phyloP scores from a whole-genome alignment of 2,113 vertebrate species.

The Dryoscopus gambensis region DNA sequence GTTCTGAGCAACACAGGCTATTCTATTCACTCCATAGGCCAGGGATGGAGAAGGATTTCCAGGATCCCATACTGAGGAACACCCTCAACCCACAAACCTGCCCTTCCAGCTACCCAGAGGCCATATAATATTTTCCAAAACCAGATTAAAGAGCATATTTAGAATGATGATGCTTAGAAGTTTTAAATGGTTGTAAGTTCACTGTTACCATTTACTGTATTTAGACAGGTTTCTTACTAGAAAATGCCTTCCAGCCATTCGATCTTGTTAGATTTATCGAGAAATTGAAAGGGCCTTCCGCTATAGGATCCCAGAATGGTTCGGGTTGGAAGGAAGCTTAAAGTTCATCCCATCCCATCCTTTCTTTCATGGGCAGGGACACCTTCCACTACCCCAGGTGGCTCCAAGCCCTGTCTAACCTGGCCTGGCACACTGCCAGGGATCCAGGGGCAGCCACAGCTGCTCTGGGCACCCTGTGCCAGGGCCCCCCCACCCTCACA shows the following conservation, averaged over 20 bases:
- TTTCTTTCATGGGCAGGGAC: not conserved
- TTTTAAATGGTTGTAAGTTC: not conserved
- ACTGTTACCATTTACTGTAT: not conserved
- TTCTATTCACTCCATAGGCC: not conserved
- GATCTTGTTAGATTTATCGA: not conserved
- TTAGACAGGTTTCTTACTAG: not conserved
- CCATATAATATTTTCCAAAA: not conserved
- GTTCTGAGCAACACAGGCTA: not conserved
- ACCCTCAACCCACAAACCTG: not conserved
- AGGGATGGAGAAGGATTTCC: not conserved
- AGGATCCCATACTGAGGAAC: not conserved
- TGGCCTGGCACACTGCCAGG: not conserved
- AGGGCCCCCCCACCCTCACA: not conserved
- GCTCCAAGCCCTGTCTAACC: fast-evolving
- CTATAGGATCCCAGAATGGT: not conserved
- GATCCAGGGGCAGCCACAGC: not conserved
- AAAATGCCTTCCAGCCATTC: not conserved
- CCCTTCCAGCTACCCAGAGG: not conserved
- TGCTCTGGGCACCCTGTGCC: not conserved
- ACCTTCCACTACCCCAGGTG: fast-evolving
- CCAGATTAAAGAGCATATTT: not conserved
- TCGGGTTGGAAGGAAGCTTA: not conserved
- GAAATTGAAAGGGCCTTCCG: not conserved
- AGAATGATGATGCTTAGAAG: not conserved
- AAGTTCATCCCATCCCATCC: fast-evolving